Base-by-base conservation (phyloP, 1,140 invertebrate genomes). In the Diorhabda sublineata region DNA sequence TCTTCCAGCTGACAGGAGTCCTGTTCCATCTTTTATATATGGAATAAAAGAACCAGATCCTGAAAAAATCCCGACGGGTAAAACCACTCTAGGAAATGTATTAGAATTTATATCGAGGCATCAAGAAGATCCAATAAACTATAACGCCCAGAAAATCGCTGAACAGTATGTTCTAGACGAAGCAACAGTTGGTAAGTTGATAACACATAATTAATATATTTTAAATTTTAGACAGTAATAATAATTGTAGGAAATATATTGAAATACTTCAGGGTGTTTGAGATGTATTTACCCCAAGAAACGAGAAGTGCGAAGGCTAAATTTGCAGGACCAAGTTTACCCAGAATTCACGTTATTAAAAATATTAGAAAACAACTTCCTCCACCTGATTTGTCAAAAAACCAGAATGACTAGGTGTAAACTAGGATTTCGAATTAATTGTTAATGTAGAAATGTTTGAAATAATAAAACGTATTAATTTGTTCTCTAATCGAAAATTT, bases 81-180 rank as follows among this genome's bases (percentile, higher is more conserved):
- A 76, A 67, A 84, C 82, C 9, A 85, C 87, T 5, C 74, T 89
- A 44, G 77, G 83, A 8, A 82, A 84, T 64, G 84, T 82, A 42
- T 61, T 87, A 26, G 80, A 85, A 64, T 88, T 92, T 70, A 85
- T 93, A 43, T 79, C 81, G 0, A 81, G 88, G 44, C 83, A 92
- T 79, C 84, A 87, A 71, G 68, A 76, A 0, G 84, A 92, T 74
- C 85, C 89, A 0, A 76, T 81, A 57, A 81, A 81, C 58, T 84
- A 87, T 73, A 87, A 82, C 8, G 75, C 82, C 42, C 78, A 83
- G 42, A 83, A 81, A 77, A 89, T 93, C 78, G 87, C 91, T 1
- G 75, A 81, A 59, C 82, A 91, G 67, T 90, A 91, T 77, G 88
- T 89, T 76, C 69, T 93, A 45, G 85, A 87, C 68, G 79, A 83